Percentiles rank a stretch among this genome's conserved stretches.
phyloP scores from a whole-genome alignment of 2,113 vertebrate species.

The Aix galericulata region DNA sequence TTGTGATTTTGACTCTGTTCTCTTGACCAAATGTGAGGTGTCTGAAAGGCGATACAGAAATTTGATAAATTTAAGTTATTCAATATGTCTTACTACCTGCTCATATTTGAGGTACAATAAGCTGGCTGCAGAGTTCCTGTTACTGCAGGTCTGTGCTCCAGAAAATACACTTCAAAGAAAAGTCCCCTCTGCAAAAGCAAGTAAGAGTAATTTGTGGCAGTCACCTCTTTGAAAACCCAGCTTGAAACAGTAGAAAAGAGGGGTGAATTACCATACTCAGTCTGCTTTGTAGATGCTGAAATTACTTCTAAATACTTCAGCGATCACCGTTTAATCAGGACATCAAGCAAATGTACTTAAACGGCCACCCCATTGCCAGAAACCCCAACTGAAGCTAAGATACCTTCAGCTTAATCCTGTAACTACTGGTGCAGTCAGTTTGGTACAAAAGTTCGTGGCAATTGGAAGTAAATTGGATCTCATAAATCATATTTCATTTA shows the following conservation, averaged over 20 bases:
- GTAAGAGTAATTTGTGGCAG: neutral
- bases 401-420: constrained; percentile 45
- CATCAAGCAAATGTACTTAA: constrained; percentile 54
- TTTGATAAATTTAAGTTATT: neutral
- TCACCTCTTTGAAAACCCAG: neutral
- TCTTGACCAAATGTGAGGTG: neutral
- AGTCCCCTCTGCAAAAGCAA: constrained; percentile 4
- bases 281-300: constrained; percentile 49
- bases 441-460: constrained; percentile 23
- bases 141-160: neutral
- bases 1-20: neutral
- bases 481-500: constrained; percentile 12
- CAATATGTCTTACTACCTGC: neutral
- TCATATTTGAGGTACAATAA: neutral
- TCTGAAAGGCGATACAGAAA: neutral
- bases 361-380: constrained; percentile 61
- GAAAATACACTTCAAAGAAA: neutral
- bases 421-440: constrained; percentile 30
- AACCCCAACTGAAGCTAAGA: constrained; percentile 55
- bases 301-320: constrained; percentile 36
- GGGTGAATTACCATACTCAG: neutral
- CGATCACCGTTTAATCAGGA: constrained; percentile 48
- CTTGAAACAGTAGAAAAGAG: constrained; percentile 8
- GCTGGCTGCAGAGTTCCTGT: neutral
- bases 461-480: constrained; percentile 58